phyloP scores from a whole-genome alignment of 2,888 invertebrate genomes.

The Cephus pulcher region DNA sequence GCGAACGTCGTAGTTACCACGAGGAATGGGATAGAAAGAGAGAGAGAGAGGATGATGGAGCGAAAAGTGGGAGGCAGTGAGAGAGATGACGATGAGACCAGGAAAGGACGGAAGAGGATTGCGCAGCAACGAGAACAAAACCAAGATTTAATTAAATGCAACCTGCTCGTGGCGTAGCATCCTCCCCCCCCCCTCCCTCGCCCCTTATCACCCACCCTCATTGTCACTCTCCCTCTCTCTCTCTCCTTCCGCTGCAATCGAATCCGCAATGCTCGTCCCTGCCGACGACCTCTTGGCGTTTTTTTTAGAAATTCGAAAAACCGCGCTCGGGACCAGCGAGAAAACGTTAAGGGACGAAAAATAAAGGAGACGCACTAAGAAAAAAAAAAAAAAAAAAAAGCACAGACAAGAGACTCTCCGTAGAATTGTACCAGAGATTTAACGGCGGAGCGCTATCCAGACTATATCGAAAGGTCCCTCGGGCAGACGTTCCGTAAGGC shows the following conservation, averaged over 20 bases:
- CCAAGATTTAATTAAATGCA: conserved; percentile 44
- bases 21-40: no score
- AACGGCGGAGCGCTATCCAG: background rate
- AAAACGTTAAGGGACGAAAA: background rate
- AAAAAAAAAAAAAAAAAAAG: background rate
- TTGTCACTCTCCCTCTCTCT: conserved; percentile 4
- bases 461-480: background rate
- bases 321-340: background rate
- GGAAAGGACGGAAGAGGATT: background rate
- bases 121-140: conserved; percentile 23
- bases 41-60: no score
- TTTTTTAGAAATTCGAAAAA: background rate
- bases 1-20: no score
- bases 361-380: background rate
- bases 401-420: background rate
- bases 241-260: background rate
- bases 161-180: conserved; percentile 17
- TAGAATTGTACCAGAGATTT: background rate
- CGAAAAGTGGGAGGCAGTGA: no score
- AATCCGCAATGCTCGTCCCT: background rate
- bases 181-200: conserved; percentile 16
- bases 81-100: no score
- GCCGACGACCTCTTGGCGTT: background rate
- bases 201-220: conserved; percentile 8
- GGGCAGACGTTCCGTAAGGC: no score